Evolutionary conservation across 2,113 vertebrate species (phyloP).

Genomic region (Corythornis vintsioides): DNA sequence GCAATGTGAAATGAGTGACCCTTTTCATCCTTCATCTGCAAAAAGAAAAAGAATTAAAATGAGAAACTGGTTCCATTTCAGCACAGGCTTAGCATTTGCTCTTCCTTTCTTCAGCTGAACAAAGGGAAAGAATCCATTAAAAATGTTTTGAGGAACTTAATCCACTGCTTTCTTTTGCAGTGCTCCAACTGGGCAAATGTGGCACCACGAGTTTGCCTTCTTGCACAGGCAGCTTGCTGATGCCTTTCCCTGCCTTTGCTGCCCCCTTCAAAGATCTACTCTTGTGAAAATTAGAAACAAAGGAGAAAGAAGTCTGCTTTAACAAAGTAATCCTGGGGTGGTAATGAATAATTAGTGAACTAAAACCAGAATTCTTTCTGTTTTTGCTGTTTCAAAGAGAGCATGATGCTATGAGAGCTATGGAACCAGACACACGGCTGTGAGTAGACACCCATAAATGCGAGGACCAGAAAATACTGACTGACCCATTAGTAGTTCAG

Average conservation of each 20-base stretch:
- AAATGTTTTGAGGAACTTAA: not conserved
- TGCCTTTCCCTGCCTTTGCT: not conserved
- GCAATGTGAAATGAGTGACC: not conserved
- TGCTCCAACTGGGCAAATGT: not conserved
- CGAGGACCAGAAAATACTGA: not conserved
- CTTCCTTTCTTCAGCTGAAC: not conserved
- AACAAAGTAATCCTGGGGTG: not conserved
- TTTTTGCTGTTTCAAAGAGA: not conserved
- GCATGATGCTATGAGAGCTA: rapidly evolving
- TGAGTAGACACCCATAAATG: not conserved
- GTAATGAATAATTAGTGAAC: not conserved
- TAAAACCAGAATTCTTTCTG: not conserved
- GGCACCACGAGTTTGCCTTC: not conserved
- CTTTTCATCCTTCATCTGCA: slow-evolving; percentile 31
- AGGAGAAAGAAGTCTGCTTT: not conserved
- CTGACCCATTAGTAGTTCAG: not conserved
- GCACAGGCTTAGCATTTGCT: not conserved
- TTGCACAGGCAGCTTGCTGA: not conserved
- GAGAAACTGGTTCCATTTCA: not conserved
- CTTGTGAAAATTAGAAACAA: not conserved
- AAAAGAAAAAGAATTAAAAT: not conserved
- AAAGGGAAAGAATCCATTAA: not conserved
- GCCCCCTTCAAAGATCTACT: not conserved
- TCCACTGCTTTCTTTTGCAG: not conserved
- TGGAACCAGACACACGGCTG: rapidly evolving